Evolutionary conservation across 1,140 invertebrate genomes (phyloP).

Genomic region (Ceratina australensis): DNA sequence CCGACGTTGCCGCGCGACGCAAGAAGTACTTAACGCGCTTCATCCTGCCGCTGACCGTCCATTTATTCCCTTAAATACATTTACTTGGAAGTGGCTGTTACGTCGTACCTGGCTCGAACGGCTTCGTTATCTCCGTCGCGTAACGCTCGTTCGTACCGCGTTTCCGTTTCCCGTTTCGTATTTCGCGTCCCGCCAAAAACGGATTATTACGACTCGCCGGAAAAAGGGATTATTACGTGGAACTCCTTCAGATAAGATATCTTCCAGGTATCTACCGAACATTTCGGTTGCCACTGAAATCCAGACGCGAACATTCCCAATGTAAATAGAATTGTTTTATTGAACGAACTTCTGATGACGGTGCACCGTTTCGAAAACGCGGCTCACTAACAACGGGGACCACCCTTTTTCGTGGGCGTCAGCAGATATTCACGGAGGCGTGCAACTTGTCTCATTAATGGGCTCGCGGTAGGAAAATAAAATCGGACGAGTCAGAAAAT

Average conservation of each 20-base stretch:
- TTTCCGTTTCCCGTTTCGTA: neutral
- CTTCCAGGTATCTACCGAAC: no score
- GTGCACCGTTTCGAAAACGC: slow-evolving; percentile 4
- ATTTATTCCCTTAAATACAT: slow-evolving; percentile 51
- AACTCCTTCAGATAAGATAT: neutral
- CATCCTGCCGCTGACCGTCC: slow-evolving; percentile 39
- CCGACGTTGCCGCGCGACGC: slow-evolving; percentile 1
- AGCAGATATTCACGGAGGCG: slow-evolving; percentile 25
- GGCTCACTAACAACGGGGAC: slow-evolving; percentile 15
- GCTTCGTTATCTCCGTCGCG: slow-evolving; percentile 15
- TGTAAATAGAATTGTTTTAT: no score
- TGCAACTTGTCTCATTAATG: slow-evolving; percentile 22
- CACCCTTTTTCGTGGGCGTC: slow-evolving; percentile 28
- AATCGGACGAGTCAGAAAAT: slow-evolving; percentile 22
- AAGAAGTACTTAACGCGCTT: slow-evolving; percentile 26
- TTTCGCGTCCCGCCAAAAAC: neutral
- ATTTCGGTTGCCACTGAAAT: no score
- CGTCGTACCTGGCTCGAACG: slow-evolving; percentile 40
- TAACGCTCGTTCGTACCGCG: neutral
- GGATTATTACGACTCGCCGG: neutral
- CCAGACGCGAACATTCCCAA: no score
- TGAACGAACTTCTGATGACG: no score
- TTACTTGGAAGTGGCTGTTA: slow-evolving; percentile 24
- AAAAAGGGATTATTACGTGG: slow-evolving; percentile 5
- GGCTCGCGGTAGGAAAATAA: neutral